phyloP scores from a whole-genome alignment of 2,888 invertebrate species.

The Disparrhopalites patrizii region DNA sequence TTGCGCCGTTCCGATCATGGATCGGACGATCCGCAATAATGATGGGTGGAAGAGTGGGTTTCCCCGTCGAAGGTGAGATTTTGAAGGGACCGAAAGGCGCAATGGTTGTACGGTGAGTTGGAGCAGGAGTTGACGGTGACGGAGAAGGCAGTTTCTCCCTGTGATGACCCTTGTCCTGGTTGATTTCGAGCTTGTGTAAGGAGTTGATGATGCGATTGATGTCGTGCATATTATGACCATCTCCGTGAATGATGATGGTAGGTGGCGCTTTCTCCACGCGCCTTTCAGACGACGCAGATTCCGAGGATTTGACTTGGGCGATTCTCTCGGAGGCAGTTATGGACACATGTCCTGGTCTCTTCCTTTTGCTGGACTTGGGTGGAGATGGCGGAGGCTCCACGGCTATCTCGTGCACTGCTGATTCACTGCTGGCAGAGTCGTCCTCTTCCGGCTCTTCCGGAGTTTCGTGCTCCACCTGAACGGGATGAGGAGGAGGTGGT shows the following conservation, averaged over 20 bases:
- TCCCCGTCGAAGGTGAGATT: background rate
- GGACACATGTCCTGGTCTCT: background rate
- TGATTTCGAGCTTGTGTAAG: background rate
- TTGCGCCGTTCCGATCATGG: background rate
- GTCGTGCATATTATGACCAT: conserved; percentile 19
- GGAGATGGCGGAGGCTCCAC: conserved; percentile 9
- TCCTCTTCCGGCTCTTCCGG: conserved; percentile 12
- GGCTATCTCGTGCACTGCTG: conserved; percentile 20
- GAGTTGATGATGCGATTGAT: conserved; percentile 24
- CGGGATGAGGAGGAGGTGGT: background rate
- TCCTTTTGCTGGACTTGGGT: background rate
- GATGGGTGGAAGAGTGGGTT: conserved; percentile 1
- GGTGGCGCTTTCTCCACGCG: background rate
- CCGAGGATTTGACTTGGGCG: conserved; percentile 1
- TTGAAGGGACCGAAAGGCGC: background rate
- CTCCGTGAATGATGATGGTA: conserved; percentile 22
- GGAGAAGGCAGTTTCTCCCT: background rate
- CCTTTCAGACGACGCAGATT: background rate
- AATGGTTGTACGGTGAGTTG: background rate
- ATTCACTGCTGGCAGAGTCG: conserved; percentile 28
- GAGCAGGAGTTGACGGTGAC: background rate
- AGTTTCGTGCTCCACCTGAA: background rate
- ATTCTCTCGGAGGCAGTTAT: background rate
- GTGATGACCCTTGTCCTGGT: background rate
- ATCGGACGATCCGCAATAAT: background rate